Evolutionary conservation across 1,140 invertebrate genomes (phyloP), one percentile per base, ranked within the genome.

Genomic region (Camponotus floridanus): DNA sequence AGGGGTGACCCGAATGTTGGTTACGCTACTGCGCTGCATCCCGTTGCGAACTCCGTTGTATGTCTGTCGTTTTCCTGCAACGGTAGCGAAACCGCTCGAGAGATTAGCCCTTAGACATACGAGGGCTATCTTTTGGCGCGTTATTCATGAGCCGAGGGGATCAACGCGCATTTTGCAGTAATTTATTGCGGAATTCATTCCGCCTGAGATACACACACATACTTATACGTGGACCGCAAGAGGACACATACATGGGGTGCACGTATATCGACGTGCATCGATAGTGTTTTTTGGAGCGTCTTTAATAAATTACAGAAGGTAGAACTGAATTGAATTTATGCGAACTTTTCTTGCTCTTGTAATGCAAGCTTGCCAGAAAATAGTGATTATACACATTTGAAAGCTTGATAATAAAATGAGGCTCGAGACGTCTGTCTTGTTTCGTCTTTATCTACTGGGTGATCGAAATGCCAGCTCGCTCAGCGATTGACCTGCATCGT

Each of bases 1-100:
- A 9, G 59, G 57, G 61, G 26, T 78, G 76, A 67, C 76, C 62
- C 51, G 61, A 79, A 51, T 59, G 76, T 67, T 67, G 62, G 31
- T 67, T 51, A 79, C 76, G 61, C 42, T 45, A 59, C 59, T 76
- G 74, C 26, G 26, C 26, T 31, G 42, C 59, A 36, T 31, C 39
- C 59, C 76, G 31, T 36, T 33, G 21, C 36, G 39, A 64, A 39
- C 26, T 78, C 39, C 59, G 31, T 48, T 26, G 76, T 67, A 61
- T 51, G 42, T 39, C 48, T 51, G 15, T 51, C 61, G 61, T 51
- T 67, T 79, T 79, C 42, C 61, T 36, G 76, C 61, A 45, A 51
- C 76, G 42, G 59, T 18, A 45, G 13, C 42, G 42, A 67, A 67
- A 79, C 61, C 61, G 13, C 42, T 26, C 74, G 26, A 39, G 61